Conservation (phyloP, 2,797 vertebrate species). For the Mus minutoides region DNA sequence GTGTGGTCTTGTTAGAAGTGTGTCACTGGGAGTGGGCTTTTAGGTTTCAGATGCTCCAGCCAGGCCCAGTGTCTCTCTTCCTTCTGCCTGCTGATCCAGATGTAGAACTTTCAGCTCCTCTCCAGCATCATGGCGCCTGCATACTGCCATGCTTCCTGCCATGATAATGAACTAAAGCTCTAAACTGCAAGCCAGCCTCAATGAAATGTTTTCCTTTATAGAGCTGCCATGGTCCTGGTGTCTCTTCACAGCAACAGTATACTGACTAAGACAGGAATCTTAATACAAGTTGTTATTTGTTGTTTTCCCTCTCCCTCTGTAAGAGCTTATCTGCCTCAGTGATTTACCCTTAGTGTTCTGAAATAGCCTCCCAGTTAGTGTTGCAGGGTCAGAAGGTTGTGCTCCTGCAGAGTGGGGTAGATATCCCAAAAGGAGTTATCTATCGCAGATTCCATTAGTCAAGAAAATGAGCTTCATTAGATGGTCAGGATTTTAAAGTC, state of each 20-base stretch:
- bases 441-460: not conserved
- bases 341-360: not conserved
- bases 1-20: not conserved
- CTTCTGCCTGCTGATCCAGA: not conserved
- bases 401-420: not conserved
- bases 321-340: not conserved
- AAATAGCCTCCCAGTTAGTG: not conserved
- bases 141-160: not conserved
- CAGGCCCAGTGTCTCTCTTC: not conserved
- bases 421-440: not conserved
- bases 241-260: not conserved
- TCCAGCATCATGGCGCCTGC: not conserved
- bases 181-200: not conserved
- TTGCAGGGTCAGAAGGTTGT: not conserved
- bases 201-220: not conserved
- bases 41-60: not conserved
- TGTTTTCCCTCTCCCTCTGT: not conserved
- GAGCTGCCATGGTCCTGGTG: not conserved
- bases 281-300: not conserved
- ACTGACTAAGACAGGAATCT: not conserved
- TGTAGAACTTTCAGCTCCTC: too few species aligned
- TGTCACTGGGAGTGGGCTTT: not conserved
- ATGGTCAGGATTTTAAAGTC: not conserved
- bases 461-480: conserved; percentile 33
- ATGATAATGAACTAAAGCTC: not conserved